Base-by-base conservation (phyloP, 2,888 invertebrate genomes). In the Trichopoda pennipes region DNA sequence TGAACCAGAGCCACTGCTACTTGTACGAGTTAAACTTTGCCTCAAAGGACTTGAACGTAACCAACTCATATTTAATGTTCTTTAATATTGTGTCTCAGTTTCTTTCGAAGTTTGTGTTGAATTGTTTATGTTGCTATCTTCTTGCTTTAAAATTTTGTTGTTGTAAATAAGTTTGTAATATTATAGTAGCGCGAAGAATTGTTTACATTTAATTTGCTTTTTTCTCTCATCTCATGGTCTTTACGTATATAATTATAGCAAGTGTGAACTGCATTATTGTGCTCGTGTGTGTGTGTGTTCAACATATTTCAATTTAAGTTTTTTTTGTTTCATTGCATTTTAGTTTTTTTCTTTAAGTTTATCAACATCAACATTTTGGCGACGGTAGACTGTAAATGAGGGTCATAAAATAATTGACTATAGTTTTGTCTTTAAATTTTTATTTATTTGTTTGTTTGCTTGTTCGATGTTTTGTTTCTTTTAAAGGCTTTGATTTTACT, bases 51-150 rank as follows among this genome's bases (percentile, higher is more conserved):
- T 94, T 86, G 92, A 93, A 80, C 94, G 92, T 85, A 95, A 91
- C 95, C 95, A 95, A 89, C 94, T 95, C 95, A 95, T 95, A 84
- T 84, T 85, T 83, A 70, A 53, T 0, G 16, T 51, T 49, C 17
- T 21, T 42, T 53, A 8, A 16, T 55, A 12, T 17, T 28, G 38
- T 14, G n/a, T 16, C n/a, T 60, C 55, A 47, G 8, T 47, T 47
- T 42, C 3, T 44, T n/a, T 44, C 4, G 3, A 14, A 44, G 16
- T 44, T 58, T 73, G 47, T 4, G 38, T 23, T 58, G n/a, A 28
- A 28, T 19, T 73, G 44, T 32, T 19, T 53, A 9, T 17, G 42
- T 47, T 14, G 32, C 21, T 44, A 6, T 44, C 7, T n/a, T 51
- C n/a, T 51, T 47, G 38, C n/a, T 19, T n/a, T 63, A 12, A 47